Base-by-base conservation (phyloP, 1,140 invertebrate species). In the Achatina immaculata region DNA sequence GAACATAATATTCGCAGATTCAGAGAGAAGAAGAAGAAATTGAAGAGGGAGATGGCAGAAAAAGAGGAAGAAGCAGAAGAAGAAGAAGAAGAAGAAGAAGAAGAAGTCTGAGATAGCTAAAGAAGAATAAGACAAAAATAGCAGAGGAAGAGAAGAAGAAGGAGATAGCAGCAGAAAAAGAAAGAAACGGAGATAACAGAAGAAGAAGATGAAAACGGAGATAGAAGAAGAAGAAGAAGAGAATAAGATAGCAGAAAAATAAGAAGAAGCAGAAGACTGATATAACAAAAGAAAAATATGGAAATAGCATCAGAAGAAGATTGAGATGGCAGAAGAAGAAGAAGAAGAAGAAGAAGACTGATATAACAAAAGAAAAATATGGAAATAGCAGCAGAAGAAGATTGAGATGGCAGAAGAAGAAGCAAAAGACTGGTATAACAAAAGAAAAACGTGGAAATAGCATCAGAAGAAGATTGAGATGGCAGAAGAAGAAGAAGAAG, bases 281-380 rank as follows among this genome's bases (percentile, higher is more conserved):
- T 40, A 72, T 6, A 34, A 43, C 24, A 34, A 43, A 72, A 31
- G 9, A 62, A 42, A 21, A 36, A 28, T 6, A n/a, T 51, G 48
- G n/a, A 40, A 36, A 62, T 36, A 73, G 43, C n/a, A n/a, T n/a
- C n/a, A n/a, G n/a, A n/a, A n/a, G n/a, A n/a, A n/a, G n/a, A n/a
- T n/a, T n/a, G n/a, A n/a, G n/a, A n/a, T n/a, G n/a, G n/a, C n/a
- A n/a, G n/a, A n/a, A n/a, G n/a, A n/a, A n/a, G n/a, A n/a, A n/a
- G n/a, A n/a, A n/a, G n/a, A n/a, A n/a, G n/a, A 40, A 36, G 42
- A 71, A 74, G 34, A 69, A 62, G 71, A 68, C n/a, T 21, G 43
- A 43, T 4, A n/a, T 34, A 42, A 76, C 38, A 68, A 38, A 65
- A 76, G 51, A 4, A 42, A 58, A 72, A 81, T 34, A 43, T 21